A percentile compares a stretch with the other conserved stretches of the same genome.
These are phyloP conservation scores for Ophion ventricosus DNA, from an alignment of 2,888 invertebrate genomes.

Conservation along the genomic window DNA sequence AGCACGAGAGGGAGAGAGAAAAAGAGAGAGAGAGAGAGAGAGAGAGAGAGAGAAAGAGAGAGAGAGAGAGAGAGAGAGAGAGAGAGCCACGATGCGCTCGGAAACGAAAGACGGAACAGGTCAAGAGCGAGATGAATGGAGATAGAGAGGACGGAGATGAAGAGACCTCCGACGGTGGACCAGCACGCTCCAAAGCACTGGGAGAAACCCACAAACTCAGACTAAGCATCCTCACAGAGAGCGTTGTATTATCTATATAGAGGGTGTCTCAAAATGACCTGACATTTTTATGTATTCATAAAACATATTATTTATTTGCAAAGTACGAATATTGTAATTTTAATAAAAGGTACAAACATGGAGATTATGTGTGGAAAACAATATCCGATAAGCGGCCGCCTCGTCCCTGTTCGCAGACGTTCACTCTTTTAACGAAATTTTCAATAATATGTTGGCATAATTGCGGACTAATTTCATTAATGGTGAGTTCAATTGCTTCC, in stretches of 20 bases:
- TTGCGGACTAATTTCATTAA: too few relatives aligned
- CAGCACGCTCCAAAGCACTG: conserved; percentile 39
- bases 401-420: too few relatives aligned
- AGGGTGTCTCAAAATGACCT: too few relatives aligned
- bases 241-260: conserved; percentile 61
- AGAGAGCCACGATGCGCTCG: background rate
- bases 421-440: too few relatives aligned
- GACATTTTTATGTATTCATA: too few relatives aligned
- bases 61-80: background rate
- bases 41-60: background rate
- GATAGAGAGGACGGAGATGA: background rate
- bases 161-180: conserved; percentile 32
- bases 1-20: background rate
- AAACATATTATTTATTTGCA: too few relatives aligned
- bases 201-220: conserved; percentile 44
- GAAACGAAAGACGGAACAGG: background rate
- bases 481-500: too few relatives aligned
- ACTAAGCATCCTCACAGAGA: conserved; percentile 59
- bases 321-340: too few relatives aligned
- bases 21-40: background rate
- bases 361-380: too few relatives aligned
- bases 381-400: too few relatives aligned
- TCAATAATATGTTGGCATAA: too few relatives aligned
- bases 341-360: too few relatives aligned
- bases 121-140: conserved; percentile 11